phyloP scores from a whole-genome alignment of 2,113 vertebrate species.

The Nycticebus coucang region DNA sequence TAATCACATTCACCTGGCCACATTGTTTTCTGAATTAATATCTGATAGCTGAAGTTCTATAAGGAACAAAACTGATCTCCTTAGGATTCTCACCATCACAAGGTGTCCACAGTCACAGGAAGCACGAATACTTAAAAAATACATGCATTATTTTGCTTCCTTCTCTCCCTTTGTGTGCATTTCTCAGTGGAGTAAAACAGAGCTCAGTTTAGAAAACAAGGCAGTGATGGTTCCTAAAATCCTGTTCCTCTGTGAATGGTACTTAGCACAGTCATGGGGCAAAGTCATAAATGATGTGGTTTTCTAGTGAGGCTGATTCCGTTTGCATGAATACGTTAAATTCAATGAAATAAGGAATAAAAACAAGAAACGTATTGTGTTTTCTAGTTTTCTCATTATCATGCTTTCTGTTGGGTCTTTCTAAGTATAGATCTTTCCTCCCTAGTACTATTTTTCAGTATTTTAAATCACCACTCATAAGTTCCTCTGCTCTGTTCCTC shows the following conservation, averaged over 20 bases:
- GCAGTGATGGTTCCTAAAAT: constrained; percentile 9
- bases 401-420: constrained; percentile 11
- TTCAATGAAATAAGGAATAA: constrained; percentile 9
- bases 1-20: neutral
- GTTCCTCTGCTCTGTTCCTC: neutral
- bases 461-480: neutral
- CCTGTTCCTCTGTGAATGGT: neutral
- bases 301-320: neutral
- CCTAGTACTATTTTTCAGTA: neutral
- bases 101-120: neutral
- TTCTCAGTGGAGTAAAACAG: constrained; percentile 1
- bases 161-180: neutral
- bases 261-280: neutral
- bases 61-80: neutral
- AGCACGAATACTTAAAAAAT: neutral
- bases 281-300: neutral
- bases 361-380: constrained; percentile 34
- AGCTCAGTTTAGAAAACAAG: constrained; percentile 47
- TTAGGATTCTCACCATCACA: neutral
- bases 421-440: neutral
- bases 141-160: neutral
- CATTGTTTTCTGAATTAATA: neutral
- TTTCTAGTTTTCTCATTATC: neutral
- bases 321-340: constrained; percentile 35
- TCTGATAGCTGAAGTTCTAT: neutral